Evolutionary conservation across 37 sponge, comb jelly and placozoan genomes (phyloP), one percentile per base, ranked within the genome.

Genomic region (Axinella damicornis): DNA sequence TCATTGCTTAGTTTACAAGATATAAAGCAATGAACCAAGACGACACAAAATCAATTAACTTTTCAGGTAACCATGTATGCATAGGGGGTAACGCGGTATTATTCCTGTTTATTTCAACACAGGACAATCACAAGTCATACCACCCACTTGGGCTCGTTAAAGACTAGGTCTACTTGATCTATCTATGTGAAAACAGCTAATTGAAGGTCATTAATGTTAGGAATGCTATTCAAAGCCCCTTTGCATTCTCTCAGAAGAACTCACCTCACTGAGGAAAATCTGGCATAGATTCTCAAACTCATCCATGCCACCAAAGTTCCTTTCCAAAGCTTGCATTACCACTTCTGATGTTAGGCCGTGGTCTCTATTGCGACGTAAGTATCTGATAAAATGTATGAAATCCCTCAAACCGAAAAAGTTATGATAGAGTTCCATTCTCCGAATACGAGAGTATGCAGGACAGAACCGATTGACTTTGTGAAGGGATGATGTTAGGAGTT

Each of bases 361-460:
- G 18, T 66, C 78, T 32, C 82, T 65, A 24, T 82, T 83, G 11
- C 96, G 71, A 14, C 96, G 78, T 59, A 96, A 53, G 66, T 93
- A 90, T 81, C 83, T 84, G 30, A 96, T 83, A 70, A 96, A 93
- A 52, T 96, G 96, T 62, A 96, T 93, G 67, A 96, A 94, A 46
- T 96, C 96, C 24, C 96, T 46, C 25, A 96, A 66, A 38, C 96
- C 96, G 70, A 88, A 96, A 35, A 93, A 93, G 2, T 74, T 28
- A 0, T 36, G 22, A 38, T 84, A 83, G 4, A 41, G 76, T 20
- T 58, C 30, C 22, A 20, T 53, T 9, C 53, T 39, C 91, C 90
- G 87, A 31, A 90, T 65, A 0, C 57, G 33, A 5, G 36, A 24
- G 69, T 90, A 94, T 5, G 90, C 77, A 18, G 53, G 77, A 41